Evolutionary conservation across 2,113 vertebrate genomes (phyloP).

Genomic region (Arenaria interpres): DNA sequence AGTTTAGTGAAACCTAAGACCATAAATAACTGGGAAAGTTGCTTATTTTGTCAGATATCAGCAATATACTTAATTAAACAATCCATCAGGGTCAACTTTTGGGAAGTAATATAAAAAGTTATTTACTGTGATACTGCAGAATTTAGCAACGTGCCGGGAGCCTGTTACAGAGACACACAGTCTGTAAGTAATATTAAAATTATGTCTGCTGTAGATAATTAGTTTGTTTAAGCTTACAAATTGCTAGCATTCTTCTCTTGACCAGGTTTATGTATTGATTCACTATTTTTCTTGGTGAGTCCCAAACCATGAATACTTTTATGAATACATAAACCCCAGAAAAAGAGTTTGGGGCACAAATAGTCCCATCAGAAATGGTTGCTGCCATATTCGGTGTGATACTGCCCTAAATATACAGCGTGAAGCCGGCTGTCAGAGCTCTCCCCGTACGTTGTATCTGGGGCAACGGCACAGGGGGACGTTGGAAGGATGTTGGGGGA

Average conservation of each 20-base stretch:
- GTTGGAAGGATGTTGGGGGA: not conserved
- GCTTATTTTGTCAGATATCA: conserved; percentile 58
- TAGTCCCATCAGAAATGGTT: not conserved
- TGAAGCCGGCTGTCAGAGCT: not conserved
- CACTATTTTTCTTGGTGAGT: not conserved
- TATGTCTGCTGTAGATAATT: not conserved
- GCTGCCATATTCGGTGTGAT: not conserved
- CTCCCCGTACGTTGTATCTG: rapidly evolving
- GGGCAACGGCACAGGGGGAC: not conserved
- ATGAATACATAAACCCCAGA: not conserved
- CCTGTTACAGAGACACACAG: not conserved
- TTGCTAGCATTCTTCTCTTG: not conserved
- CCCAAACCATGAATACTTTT: not conserved
- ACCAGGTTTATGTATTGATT: not conserved
- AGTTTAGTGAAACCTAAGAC: conserved; percentile 52
- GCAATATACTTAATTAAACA: conserved; percentile 51
- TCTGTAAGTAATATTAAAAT: not conserved
- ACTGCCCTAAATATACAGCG: not conserved
- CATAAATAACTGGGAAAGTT: conserved; percentile 59
- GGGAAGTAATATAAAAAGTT: not conserved
- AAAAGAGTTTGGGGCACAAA: not conserved
- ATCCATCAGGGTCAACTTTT: not conserved
- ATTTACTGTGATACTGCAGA: not conserved
- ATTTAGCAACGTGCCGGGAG: not conserved
- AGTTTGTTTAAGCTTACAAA: not conserved